These are phyloP conservation scores for Pantherophis guttatus DNA, from an alignment of 2,113 vertebrate genomes.

Conservation along the genomic window DNA sequence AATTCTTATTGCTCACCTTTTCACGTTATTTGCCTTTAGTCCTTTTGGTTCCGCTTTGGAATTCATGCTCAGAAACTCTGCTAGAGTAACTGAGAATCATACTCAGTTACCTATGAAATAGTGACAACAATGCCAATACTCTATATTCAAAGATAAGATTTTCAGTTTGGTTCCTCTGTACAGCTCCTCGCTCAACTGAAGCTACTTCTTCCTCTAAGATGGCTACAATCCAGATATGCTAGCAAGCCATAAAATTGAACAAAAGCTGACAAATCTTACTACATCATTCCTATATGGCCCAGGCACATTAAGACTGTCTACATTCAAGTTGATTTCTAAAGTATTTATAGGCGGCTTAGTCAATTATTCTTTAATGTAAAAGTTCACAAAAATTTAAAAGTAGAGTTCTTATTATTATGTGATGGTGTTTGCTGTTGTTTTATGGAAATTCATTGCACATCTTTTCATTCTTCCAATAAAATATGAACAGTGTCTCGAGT, in stretches of 20 bases:
- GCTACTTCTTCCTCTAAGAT: slow-evolving; percentile 81
- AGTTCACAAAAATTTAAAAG: slow-evolving; percentile 75
- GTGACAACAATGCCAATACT: slow-evolving; percentile 29
- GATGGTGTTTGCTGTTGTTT: slow-evolving; percentile 47
- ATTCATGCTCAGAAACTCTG: not conserved
- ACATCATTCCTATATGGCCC: slow-evolving; percentile 82
- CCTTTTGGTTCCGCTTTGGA: slow-evolving; percentile 43
- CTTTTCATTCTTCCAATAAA: slow-evolving; percentile 80
- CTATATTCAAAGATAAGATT: slow-evolving; percentile 63
- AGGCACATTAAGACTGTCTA: slow-evolving; percentile 86
- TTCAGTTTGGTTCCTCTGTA: slow-evolving; percentile 80
- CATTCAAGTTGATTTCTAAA: slow-evolving; percentile 91
- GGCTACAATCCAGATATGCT: slow-evolving; percentile 94
- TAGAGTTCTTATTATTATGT: slow-evolving; percentile 63
- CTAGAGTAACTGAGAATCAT: slow-evolving; percentile 4
- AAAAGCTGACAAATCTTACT: slow-evolving; percentile 94
- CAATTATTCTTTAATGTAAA: slow-evolving; percentile 82
- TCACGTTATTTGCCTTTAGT: slow-evolving; percentile 58
- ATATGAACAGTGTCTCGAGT: slow-evolving; percentile 76
- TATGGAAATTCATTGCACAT: slow-evolving; percentile 69
- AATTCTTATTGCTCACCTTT: slow-evolving; percentile 61
- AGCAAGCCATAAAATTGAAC: slow-evolving; percentile 99
- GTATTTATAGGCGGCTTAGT: slow-evolving; percentile 76
- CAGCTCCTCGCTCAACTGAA: slow-evolving; percentile 86
- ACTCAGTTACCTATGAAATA: not conserved